Evolutionary conservation across 2,888 invertebrate species (phyloP), one percentile per base, ranked within the genome.

Genomic region (Epiblema foenella): DNA sequence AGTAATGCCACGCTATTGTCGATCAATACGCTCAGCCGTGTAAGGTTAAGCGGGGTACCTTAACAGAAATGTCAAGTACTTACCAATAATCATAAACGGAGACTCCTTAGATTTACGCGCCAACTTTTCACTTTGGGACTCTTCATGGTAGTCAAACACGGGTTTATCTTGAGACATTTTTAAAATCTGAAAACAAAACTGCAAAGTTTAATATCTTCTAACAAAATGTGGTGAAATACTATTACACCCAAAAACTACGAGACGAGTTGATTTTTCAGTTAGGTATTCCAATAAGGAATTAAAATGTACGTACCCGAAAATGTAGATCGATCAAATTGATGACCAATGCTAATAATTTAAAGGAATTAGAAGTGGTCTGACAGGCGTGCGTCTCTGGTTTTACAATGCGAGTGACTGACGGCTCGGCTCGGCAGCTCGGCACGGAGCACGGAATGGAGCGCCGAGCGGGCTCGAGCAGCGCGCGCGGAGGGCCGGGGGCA

Each of bases 1-100:
- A n/a, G n/a, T n/a, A 37, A 20, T 17, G 39, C 24, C 15, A 46
- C 24, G 10, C n/a, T n/a, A 46, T 46, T n/a, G 51, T 49, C 62
- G 15, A 49, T 51, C 62, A 33, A 62, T 62, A 33, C 8, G 15
- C 62, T 39, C 54, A 64, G 52, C 64, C 39, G 64, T 39, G 39
- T 39, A 39, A 54, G 37, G 52, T 64, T 54, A 64, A 54, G 37
- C 5, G 12, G n/a, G 3, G 62, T 49, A 33, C 33, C 33, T 33
- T 5, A 33, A 33, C 33, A 33, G 20, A 20, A 1, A 33, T 37
- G 10, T 15, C 1, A 60, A 3, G 24, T 63, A 85, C 94, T 93
- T 88, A 96, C 96, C 96, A 68, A 96, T 85, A 60, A 96, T 85
- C 94, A 96, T 95, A 77, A 96, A 95, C 0, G 96, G 96, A 46